Percentiles rank a stretch among this genome's conserved stretches.
These are phyloP conservation scores for Aromia moschata DNA, from an alignment of 2,888 invertebrate species.

Conservation along the genomic window DNA sequence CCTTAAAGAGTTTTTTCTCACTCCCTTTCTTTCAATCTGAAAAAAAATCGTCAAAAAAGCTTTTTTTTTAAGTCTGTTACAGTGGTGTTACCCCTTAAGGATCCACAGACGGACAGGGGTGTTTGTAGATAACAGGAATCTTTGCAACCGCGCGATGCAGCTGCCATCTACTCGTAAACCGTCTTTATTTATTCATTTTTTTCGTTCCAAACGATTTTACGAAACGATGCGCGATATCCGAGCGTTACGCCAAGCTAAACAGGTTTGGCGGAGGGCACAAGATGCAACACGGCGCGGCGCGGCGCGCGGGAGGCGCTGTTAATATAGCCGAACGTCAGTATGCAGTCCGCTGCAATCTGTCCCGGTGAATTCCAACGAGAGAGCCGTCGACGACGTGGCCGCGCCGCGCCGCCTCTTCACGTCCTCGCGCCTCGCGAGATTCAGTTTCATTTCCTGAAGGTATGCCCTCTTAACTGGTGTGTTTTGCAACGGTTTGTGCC, in stretches of 20 bases:
- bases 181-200: neutral
- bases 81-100: too few relatives aligned
- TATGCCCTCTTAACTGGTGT: slow-evolving; percentile 8
- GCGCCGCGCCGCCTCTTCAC: neutral
- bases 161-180: too few relatives aligned
- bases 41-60: too few relatives aligned
- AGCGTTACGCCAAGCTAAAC: neutral
- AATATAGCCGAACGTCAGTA: slow-evolving; percentile 11
- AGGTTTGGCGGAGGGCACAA: neutral
- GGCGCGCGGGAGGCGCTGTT: neutral
- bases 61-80: too few relatives aligned
- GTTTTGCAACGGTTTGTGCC: slow-evolving; percentile 5
- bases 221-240: neutral
- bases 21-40: too few relatives aligned
- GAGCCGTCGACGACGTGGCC: slow-evolving; percentile 1
- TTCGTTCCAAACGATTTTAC: neutral
- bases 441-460: slow-evolving; percentile 8
- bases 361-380: slow-evolving; percentile 11
- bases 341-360: slow-evolving; percentile 12
- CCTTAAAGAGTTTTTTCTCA: too few relatives aligned
- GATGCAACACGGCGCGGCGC: too few relatives aligned
- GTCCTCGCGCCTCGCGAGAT: slow-evolving; percentile 3
- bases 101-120: too few relatives aligned
- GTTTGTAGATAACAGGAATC: too few relatives aligned
- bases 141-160: too few relatives aligned